These are phyloP conservation scores for Chaetodon trifascialis DNA, from an alignment of 2,113 vertebrate genomes.

Conservation along the genomic window DNA sequence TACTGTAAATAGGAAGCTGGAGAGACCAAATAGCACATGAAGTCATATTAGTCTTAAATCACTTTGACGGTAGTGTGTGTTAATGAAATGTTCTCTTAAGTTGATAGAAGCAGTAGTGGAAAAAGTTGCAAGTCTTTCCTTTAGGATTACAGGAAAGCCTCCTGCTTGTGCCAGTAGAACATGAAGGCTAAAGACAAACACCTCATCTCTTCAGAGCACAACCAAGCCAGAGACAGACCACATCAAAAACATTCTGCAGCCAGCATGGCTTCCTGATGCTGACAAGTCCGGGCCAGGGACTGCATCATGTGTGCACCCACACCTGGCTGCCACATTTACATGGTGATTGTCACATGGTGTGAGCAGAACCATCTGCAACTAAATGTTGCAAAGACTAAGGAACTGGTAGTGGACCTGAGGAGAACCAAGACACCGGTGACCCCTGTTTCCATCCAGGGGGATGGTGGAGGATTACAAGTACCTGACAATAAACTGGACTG, in stretches of 20 bases:
- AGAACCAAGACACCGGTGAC: no score
- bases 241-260: slow-evolving; percentile 31
- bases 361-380: no score
- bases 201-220: neutral
- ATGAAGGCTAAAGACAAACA: slow-evolving; percentile 36
- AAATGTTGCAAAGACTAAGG: no score
- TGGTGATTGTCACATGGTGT: no score
- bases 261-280: slow-evolving; percentile 27
- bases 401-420: no score
- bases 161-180: slow-evolving; percentile 1
- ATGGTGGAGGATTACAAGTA: no score
- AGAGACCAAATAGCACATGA: neutral
- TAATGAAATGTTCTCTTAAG: neutral
- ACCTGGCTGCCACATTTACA: slow-evolving; percentile 52
- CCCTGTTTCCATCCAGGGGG: no score
- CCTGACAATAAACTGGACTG: no score
- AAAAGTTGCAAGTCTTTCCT: neutral
- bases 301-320: slow-evolving; percentile 25
- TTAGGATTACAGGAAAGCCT: slow-evolving; percentile 40
- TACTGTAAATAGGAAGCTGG: neutral
- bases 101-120: neutral
- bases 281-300: neutral
- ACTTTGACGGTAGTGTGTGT: neutral
- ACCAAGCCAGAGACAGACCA: neutral
- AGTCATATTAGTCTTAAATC: neutral